phyloP scores from a whole-genome alignment of 2,797 vertebrate species.

The Siniperca undulata region DNA sequence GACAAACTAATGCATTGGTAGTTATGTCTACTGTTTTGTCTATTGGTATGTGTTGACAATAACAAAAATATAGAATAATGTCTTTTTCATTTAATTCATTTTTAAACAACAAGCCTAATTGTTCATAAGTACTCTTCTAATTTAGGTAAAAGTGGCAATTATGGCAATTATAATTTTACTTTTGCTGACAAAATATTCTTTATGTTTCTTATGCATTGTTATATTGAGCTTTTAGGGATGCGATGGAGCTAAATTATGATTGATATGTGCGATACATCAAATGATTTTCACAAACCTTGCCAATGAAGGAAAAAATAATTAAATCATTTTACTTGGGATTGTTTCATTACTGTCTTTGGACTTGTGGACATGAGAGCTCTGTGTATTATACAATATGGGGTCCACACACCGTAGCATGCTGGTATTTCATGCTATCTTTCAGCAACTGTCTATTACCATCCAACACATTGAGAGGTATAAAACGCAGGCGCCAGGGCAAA shows the following conservation, averaged over 20 bases:
- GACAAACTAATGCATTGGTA: background rate
- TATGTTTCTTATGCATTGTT: background rate
- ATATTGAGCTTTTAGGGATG: background rate
- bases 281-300: background rate
- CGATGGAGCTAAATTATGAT: background rate
- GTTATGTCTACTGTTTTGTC: background rate
- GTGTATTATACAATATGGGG: slow-evolving; percentile 14
- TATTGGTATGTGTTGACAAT: background rate
- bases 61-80: background rate
- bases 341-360: slow-evolving; percentile 28
- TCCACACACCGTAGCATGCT: slow-evolving; percentile 36
- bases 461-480: slow-evolving; percentile 53
- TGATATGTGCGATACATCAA: background rate
- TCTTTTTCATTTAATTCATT: background rate
- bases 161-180: background rate
- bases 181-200: background rate
- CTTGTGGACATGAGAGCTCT: slow-evolving; percentile 5
- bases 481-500: slow-evolving; percentile 58
- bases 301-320: background rate
- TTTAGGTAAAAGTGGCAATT: background rate
- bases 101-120: background rate
- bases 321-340: background rate
- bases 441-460: slow-evolving; percentile 74
- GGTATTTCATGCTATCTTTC: slow-evolving; percentile 66
- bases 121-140: background rate